These are phyloP conservation scores for Pasiphila rectangulata DNA, from an alignment of 2,888 invertebrate genomes.

Conservation along the genomic window DNA sequence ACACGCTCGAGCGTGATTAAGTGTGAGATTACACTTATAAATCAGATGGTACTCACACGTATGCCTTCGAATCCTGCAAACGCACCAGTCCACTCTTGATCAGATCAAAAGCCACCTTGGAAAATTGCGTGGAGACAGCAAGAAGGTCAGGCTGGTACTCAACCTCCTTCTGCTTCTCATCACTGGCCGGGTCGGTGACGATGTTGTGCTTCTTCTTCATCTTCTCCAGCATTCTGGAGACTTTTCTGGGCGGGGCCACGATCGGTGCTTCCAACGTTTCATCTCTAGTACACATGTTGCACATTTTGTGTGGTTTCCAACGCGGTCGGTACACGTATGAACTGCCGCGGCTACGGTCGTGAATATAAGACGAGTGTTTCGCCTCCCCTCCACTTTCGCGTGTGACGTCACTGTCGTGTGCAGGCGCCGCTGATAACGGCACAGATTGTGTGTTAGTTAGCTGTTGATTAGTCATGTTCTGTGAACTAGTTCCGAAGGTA, in stretches of 20 bases:
- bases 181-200: constrained; percentile 58
- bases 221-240: constrained; percentile 51
- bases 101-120: constrained; percentile 63
- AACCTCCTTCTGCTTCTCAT: constrained; percentile 60
- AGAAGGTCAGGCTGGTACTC: constrained; percentile 74
- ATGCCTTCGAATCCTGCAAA: constrained; percentile 69
- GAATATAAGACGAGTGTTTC: constrained; percentile 64
- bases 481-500: background rate
- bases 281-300: constrained; percentile 72
- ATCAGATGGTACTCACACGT: constrained; percentile 61
- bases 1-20: background rate
- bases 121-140: constrained; percentile 70
- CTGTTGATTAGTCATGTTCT: background rate
- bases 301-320: constrained; percentile 47
- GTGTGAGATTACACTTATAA: too few relatives aligned
- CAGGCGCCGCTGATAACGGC: constrained; percentile 34
- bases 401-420: constrained; percentile 39
- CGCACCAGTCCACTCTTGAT: constrained; percentile 55
- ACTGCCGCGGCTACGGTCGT: constrained; percentile 37
- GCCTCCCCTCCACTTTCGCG: constrained; percentile 48
- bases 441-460: constrained; percentile 3
- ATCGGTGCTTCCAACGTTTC: constrained; percentile 41
- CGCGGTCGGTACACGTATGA: constrained; percentile 44
- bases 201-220: constrained; percentile 74
- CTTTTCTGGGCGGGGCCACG: constrained; percentile 36